Percentiles rank a stretch among this genome's conserved stretches.
phyloP scores from a whole-genome alignment of 1,140 invertebrate genomes.

The Tyrophagus putrescentiae region DNA sequence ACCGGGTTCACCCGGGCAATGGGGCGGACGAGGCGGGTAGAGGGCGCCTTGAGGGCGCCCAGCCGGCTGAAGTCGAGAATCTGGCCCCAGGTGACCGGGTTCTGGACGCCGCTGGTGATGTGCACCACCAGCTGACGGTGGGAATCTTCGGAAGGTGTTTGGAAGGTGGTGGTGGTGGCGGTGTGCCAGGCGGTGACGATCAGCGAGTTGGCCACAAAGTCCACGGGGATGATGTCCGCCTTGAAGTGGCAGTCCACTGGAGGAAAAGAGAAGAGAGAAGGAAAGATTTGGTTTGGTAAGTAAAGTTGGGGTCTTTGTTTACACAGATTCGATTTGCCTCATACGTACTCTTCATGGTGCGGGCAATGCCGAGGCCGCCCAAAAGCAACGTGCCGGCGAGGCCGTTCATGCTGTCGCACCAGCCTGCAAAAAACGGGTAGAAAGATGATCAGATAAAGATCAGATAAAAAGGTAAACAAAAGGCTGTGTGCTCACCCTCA shows the following conservation, averaged over 20 bases:
- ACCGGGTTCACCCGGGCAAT: neutral
- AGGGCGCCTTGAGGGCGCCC: neutral
- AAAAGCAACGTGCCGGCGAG: constrained; percentile 88
- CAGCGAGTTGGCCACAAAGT: constrained; percentile 70
- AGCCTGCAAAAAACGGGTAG: constrained; percentile 41
- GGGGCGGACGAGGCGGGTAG: constrained; percentile 8
- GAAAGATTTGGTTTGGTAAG: neutral
- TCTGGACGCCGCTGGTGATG: constrained; percentile 66
- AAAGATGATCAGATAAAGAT: too few relatives aligned
- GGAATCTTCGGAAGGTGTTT: constrained; percentile 38
- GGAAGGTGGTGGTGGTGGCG: constrained; percentile 28
- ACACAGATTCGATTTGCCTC: neutral
- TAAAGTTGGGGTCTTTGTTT: neutral
- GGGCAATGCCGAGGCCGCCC: constrained; percentile 66
- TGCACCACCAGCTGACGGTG: constrained; percentile 60
- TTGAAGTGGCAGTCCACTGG: constrained; percentile 45
- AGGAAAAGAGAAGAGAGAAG: neutral
- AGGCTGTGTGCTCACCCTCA: constrained; percentile 85
- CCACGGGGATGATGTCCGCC: constrained; percentile 84
- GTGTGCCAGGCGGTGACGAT: constrained; percentile 61
- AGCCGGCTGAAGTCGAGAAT: neutral
- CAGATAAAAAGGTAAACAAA: constrained; percentile 49
- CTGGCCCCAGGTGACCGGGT: constrained; percentile 39
- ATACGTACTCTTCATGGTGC: constrained; percentile 51
- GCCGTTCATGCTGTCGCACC: constrained; percentile 91